Conservation (phyloP, 2,113 vertebrate genomes). For the Scomber japonicus region DNA sequence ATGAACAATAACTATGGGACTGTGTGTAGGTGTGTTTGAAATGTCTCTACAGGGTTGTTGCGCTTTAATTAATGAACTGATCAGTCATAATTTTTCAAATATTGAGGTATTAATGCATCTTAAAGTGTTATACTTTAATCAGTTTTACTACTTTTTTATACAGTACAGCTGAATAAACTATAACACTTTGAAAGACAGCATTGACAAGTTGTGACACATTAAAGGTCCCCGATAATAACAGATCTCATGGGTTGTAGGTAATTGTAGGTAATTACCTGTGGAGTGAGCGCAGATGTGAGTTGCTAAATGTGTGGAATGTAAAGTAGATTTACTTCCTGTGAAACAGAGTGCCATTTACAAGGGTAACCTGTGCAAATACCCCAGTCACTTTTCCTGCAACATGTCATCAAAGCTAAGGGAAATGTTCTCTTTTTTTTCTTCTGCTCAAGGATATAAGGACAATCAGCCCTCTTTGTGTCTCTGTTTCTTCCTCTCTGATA, state of each 20-base stretch:
- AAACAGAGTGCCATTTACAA: slow-evolving; percentile 73
- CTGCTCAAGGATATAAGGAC: slow-evolving; percentile 3
- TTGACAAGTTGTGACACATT: slow-evolving; percentile 40
- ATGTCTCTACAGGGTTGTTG: background rate
- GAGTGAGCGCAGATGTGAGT: slow-evolving; percentile 58
- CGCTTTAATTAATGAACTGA: background rate
- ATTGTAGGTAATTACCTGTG: slow-evolving; percentile 51
- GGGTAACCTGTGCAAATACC: slow-evolving; percentile 65
- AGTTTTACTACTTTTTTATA: background rate
- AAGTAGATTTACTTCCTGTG: slow-evolving; percentile 67
- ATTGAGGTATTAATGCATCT: background rate
- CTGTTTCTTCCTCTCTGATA: background rate
- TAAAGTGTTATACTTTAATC: slow-evolving; percentile 5
- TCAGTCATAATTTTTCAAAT: background rate
- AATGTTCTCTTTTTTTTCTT: slow-evolving; percentile 40
- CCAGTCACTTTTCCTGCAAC: slow-evolving; percentile 27
- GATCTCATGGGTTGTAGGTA: slow-evolving; percentile 34
- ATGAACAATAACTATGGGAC: background rate
- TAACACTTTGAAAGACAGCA: background rate
- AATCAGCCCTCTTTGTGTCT: slow-evolving; percentile 2
- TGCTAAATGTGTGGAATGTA: slow-evolving; percentile 57
- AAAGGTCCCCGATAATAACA: slow-evolving; percentile 35
- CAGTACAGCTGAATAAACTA: too few relatives aligned
- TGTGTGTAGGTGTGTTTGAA: background rate
- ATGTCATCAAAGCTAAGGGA: slow-evolving; percentile 54